phyloP scores from a whole-genome alignment of 2,113 vertebrate genomes.

The Anhinga anhinga region DNA sequence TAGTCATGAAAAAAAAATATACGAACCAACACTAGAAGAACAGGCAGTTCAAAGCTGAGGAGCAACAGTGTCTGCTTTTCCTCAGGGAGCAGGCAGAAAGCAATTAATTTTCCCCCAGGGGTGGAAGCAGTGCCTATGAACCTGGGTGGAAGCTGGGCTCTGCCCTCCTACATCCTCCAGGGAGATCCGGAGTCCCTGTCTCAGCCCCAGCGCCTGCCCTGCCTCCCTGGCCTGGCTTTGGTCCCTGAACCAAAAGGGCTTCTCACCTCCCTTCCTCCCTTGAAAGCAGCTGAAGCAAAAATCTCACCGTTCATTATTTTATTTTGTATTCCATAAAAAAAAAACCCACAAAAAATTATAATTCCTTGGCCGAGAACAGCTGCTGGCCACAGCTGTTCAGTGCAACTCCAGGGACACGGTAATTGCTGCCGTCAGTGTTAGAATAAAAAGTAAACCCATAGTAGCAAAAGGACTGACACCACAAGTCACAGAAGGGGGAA shows the following conservation, averaged over 20 bases:
- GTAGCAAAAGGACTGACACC: slow-evolving; percentile 52
- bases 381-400: slow-evolving; percentile 19
- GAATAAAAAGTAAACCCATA: slow-evolving; percentile 3
- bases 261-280: background rate
- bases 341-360: background rate
- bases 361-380: background rate
- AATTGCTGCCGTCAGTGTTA: background rate
- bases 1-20: background rate
- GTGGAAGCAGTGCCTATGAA: background rate
- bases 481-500: background rate
- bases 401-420: slow-evolving; percentile 17
- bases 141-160: background rate
- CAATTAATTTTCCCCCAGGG: background rate
- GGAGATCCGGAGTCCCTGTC: background rate
- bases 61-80: background rate
- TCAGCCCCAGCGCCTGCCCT: background rate
- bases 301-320: background rate
- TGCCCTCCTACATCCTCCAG: background rate
- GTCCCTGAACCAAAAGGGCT: background rate
- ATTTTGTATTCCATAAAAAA: slow-evolving; percentile 51
- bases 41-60: background rate
- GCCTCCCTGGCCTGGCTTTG: background rate
- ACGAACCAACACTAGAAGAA: background rate
- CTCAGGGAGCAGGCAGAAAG: background rate
- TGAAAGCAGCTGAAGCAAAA: background rate